A percentile compares a stretch with the other conserved stretches of the same genome.
phyloP scores from a whole-genome alignment of 2,888 invertebrate species.

The Onthophagus sagittarius region DNA sequence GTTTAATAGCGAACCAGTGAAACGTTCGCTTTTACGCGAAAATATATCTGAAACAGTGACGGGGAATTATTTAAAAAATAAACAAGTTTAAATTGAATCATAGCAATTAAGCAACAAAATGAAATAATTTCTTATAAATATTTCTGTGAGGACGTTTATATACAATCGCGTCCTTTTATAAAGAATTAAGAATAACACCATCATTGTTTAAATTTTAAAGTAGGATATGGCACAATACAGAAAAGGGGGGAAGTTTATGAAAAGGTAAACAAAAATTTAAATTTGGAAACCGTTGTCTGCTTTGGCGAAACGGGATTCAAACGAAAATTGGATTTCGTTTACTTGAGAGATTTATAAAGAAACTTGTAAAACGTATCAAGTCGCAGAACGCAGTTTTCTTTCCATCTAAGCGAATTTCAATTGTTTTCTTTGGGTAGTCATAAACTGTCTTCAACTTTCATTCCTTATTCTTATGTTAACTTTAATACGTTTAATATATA shows the following conservation, averaged over 20 bases:
- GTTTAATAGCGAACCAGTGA: neutral
- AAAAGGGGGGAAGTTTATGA: neutral
- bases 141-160: neutral
- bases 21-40: neutral
- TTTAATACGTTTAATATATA: neutral
- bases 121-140: too few species aligned
- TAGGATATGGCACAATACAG: neutral
- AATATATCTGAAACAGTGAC: neutral
- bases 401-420: neutral
- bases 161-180: neutral
- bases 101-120: too few species aligned
- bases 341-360: neutral
- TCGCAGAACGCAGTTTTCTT: neutral
- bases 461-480: neutral
- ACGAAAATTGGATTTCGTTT: neutral
- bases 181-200: neutral
- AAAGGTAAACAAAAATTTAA: neutral
- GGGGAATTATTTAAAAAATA: neutral
- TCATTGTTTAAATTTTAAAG: neutral
- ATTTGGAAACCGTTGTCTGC: neutral
- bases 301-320: neutral
- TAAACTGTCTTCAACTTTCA: too few species aligned
- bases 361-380: neutral
- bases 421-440: neutral
- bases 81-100: too few species aligned